phyloP scores from a whole-genome alignment of 2,797 vertebrate species.

The Pseudochromis fuscus region DNA sequence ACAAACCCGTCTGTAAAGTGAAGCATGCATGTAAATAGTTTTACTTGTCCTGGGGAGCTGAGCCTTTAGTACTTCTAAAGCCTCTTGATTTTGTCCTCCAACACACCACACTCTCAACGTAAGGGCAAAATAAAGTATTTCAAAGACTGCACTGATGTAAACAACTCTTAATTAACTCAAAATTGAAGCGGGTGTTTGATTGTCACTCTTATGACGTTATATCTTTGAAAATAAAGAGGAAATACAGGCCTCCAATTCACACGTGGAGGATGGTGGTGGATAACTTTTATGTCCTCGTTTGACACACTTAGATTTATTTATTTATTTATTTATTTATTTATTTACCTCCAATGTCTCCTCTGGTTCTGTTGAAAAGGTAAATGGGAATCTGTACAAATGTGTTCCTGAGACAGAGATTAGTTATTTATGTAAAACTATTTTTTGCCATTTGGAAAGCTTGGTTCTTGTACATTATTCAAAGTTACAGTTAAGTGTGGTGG shows the following conservation, averaged over 20 bases:
- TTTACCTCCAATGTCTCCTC: not conserved
- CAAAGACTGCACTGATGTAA: slow-evolving; percentile 43
- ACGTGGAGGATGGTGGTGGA: not conserved
- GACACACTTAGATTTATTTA: not conserved
- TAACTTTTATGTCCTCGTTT: slow-evolving; percentile 31
- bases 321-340: too few relatives aligned
- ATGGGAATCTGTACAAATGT: not conserved
- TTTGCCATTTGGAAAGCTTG: slow-evolving; percentile 4
- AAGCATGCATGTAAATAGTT: slow-evolving; percentile 2
- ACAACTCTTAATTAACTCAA: slow-evolving; percentile 50
- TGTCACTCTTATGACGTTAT: slow-evolving; percentile 12
- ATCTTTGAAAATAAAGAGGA: slow-evolving; percentile 7
- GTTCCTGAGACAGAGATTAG: not conserved
- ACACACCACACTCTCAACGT: slow-evolving; percentile 21
- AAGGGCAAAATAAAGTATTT: slow-evolving; percentile 25
- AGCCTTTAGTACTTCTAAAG: slow-evolving; percentile 38
- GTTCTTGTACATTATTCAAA: not conserved
- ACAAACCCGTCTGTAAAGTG: slow-evolving; percentile 7
- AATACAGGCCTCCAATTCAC: not conserved
- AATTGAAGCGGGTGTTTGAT: slow-evolving; percentile 28
- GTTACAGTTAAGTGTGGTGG: not conserved
- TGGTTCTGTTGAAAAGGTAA: not conserved
- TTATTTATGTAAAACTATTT: not conserved
- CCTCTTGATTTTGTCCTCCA: slow-evolving; percentile 65
- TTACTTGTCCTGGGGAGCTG: slow-evolving; percentile 12